phyloP scores from a whole-genome alignment of 2,888 invertebrate species.

The Malachius bipustulatus region DNA sequence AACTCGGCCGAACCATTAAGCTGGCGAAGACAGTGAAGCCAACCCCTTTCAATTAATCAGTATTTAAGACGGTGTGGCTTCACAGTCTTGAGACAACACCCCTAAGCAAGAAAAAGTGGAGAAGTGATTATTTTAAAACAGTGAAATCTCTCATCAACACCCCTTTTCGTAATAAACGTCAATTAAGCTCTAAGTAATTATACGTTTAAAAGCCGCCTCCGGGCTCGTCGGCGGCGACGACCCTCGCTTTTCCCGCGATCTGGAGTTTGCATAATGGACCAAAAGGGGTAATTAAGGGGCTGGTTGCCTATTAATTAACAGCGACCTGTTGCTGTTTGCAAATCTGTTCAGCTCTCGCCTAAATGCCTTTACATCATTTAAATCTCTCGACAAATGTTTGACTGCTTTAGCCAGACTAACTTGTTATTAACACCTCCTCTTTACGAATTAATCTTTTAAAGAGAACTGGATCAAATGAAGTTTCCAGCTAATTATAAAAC shows the following conservation, averaged over 20 bases:
- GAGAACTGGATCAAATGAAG: too few relatives aligned
- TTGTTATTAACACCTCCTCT: neutral
- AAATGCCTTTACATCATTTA: conserved; percentile 22
- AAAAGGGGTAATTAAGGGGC: conserved; percentile 40
- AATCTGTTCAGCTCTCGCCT: conserved; percentile 26
- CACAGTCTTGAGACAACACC: conserved; percentile 32
- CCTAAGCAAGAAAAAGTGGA: conserved; percentile 27
- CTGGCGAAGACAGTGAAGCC: conserved; percentile 26
- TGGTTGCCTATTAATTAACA: conserved; percentile 38
- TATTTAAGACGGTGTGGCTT: conserved; percentile 23
- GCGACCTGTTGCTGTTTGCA: conserved; percentile 32
- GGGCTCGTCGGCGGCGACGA: conserved; percentile 22
- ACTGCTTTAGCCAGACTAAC: neutral
- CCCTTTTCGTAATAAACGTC: conserved; percentile 38
- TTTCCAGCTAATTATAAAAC: too few relatives aligned
- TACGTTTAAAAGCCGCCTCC: conserved; percentile 31
- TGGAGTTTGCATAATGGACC: conserved; percentile 39
- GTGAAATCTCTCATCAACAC: conserved; percentile 36
- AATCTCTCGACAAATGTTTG: conserved; percentile 21
- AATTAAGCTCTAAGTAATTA: conserved; percentile 37
- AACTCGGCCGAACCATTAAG: conserved; percentile 25
- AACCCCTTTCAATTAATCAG: conserved; percentile 34
- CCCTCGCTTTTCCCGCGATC: conserved; percentile 17
- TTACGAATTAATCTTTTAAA: too few relatives aligned
- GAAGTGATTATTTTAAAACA: conserved; percentile 30